Evolutionary conservation across 2,888 invertebrate species (phyloP), one percentile per base, ranked within the genome.

Genomic region (Sarcophaga carnaria): DNA sequence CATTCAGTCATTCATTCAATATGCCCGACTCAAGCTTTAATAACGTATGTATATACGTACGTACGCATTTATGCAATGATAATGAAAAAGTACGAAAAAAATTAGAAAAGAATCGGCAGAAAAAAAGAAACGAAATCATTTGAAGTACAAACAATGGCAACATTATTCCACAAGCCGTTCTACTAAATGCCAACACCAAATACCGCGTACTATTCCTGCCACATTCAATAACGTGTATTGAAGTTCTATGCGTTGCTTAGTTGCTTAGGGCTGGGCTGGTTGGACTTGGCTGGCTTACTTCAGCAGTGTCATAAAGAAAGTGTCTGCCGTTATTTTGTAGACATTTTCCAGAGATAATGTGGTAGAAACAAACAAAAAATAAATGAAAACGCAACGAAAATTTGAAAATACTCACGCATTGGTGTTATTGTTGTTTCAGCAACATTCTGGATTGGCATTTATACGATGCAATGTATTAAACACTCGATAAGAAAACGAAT

Each of bases 321-420:
- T 74, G 66, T 66, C 60, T 66, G 80, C 20, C 54, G 80, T 67
- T n/a, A 54, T 54, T 8, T 70, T 67, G 62, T 80, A 80, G 67
- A 75, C 60, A 49, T 72, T 80, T 54, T 54, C 17, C 17, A 54
- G 54, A 54, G 17, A 17, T 54, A 54, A 17, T 54, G 54, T 17
- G 54, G 54, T 54, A 14, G 12, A 17, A 54, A 54, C 12, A 54
- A 54, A 54, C 37, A 37, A 37, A 37, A 37, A 37, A 37, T 6
- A 37, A 37, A 37, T 6, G 6, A 37, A 37, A 37, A 37, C 37
- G 37, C 37, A 37, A 37, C 37, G 1, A 37, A 37, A 37, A 2
- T 8, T 37, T 37, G 37, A 37, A 37, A 37, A 8, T 37, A 37
- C 10, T 37, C 8, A 37, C 8, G 37, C 37, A 37, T 37, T 10